phyloP scores from a whole-genome alignment of 2,113 vertebrate genomes.

The Acinonyx jubatus region DNA sequence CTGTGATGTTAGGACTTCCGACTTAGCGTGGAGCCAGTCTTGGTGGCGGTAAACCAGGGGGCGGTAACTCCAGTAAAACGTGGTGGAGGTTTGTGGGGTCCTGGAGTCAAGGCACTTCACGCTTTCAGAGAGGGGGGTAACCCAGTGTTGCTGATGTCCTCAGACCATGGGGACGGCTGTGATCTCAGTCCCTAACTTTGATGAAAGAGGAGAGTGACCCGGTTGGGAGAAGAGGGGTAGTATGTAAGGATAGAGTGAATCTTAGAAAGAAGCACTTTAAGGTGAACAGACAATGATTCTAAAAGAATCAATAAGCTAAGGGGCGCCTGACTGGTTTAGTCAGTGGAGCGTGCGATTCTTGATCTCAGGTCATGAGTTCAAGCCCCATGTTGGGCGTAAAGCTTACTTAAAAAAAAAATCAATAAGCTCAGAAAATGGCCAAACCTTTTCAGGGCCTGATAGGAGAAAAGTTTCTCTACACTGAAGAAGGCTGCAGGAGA shows the following conservation, averaged over 20 bases:
- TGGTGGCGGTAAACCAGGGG: too few species aligned
- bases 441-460: accelerated
- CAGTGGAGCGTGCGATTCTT: neutral
- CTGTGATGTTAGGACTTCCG: neutral
- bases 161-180: accelerated
- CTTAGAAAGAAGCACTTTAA: neutral
- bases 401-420: neutral
- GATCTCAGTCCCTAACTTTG: neutral
- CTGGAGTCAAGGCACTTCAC: neutral
- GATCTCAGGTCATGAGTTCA: neutral
- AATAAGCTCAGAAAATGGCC: neutral
- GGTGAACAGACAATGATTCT: neutral
- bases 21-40: neutral
- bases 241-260: neutral
- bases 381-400: neutral
- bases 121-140: accelerated
- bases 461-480: neutral
- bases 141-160: neutral
- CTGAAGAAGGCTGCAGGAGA: neutral
- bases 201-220: neutral
- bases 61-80: accelerated
- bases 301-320: neutral
- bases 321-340: neutral
- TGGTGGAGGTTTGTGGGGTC: too few species aligned
- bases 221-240: neutral